Conservation (phyloP, 1,140 invertebrate species). For the Atta texana region DNA sequence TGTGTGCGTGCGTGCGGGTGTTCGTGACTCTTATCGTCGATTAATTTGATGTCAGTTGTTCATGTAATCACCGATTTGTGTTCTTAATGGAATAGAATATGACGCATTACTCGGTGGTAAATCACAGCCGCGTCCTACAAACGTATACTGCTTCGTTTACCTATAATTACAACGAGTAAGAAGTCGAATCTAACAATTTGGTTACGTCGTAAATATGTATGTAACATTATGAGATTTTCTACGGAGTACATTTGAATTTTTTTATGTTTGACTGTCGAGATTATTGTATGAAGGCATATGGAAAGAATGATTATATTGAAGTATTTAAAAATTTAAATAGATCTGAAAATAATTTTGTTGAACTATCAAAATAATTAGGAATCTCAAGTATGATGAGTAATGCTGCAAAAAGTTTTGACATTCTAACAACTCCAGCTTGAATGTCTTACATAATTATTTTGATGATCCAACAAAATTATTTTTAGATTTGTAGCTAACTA, state of each 20-base stretch:
- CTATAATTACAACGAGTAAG: neutral
- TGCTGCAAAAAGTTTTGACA: too few relatives aligned
- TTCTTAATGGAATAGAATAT: constrained; percentile 63
- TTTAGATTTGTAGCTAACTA: too few relatives aligned
- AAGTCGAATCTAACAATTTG: neutral
- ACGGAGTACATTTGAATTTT: neutral
- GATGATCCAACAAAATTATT: too few relatives aligned
- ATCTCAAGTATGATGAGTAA: too few relatives aligned
- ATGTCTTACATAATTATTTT: too few relatives aligned
- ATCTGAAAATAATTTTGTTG: too few relatives aligned
- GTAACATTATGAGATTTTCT: neutral
- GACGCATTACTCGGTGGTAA: constrained; percentile 70
- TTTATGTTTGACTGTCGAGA: neutral
- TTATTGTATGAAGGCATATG: neutral
- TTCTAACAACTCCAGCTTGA: too few relatives aligned
- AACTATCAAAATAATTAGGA: too few relatives aligned
- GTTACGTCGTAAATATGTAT: neutral
- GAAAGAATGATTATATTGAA: too few relatives aligned
- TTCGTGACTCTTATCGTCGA: constrained; percentile 64
- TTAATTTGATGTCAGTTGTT: constrained; percentile 61
- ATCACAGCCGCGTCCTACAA: constrained; percentile 60
- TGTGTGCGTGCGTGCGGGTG: neutral
- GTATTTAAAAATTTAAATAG: too few relatives aligned
- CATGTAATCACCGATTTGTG: constrained; percentile 48
- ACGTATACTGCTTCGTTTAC: neutral